Conservation (phyloP, 2,113 vertebrate genomes). For the Poeciliopsis retropinna region DNA sequence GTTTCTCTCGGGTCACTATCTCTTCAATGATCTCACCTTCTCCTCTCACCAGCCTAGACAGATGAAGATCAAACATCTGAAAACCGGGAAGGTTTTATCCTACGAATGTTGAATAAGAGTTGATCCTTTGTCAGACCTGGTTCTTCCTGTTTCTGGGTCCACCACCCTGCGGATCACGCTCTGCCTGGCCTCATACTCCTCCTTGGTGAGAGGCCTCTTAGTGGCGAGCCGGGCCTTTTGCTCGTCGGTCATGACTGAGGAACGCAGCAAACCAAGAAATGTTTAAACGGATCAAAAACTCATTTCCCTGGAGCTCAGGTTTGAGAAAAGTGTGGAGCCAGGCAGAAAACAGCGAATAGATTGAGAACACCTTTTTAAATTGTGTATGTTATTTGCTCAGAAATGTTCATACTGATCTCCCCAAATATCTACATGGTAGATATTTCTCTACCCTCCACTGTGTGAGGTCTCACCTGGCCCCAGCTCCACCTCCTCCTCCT, state of each 20-base stretch:
- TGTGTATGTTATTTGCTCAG: too few relatives aligned
- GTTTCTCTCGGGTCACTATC: constrained; percentile 91
- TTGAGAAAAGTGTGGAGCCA: too few relatives aligned
- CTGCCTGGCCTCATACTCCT: constrained; percentile 94
- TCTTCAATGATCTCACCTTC: constrained; percentile 96
- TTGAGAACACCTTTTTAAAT: too few relatives aligned
- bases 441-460: too few relatives aligned
- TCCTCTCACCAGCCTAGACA: constrained; percentile 89
- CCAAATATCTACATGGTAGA: too few relatives aligned
- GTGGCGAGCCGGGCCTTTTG: constrained; percentile 94
- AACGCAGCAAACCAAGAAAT: not conserved
- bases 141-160: constrained; percentile 91
- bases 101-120: not conserved
- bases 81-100: not conserved
- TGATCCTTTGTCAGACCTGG: constrained; percentile 79
- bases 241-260: constrained; percentile 91
- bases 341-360: too few relatives aligned
- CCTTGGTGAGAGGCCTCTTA: constrained; percentile 95
- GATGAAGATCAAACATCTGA: not conserved
- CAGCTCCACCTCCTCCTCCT: constrained; percentile 73
- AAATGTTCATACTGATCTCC: too few relatives aligned
- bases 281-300: not conserved
- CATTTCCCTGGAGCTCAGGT: not conserved
- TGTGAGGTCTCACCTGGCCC: constrained; percentile 85
- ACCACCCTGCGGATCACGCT: constrained; percentile 91